These are phyloP conservation scores for Microchrysa polita DNA, from an alignment of 2,888 invertebrate species.

Conservation along the genomic window DNA sequence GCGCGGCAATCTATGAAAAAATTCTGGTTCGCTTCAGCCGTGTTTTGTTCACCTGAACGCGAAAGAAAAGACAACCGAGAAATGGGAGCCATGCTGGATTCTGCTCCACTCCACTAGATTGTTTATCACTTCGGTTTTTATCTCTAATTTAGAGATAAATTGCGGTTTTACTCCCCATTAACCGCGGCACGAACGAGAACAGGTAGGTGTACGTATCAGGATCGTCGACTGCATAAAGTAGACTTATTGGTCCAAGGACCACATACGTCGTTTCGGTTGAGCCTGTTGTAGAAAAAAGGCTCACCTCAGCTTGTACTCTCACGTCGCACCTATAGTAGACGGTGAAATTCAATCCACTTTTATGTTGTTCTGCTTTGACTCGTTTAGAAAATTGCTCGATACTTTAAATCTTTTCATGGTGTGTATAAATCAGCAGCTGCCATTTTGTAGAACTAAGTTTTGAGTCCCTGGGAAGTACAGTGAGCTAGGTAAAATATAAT, in stretches of 20 bases:
- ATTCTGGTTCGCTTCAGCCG: slow-evolving; percentile 15
- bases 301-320: neutral
- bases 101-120: neutral
- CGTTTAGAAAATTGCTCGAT: neutral
- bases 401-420: no score
- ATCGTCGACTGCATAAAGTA: slow-evolving; percentile 33
- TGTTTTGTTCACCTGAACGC: slow-evolving; percentile 20
- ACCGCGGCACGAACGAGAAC: slow-evolving; percentile 21
- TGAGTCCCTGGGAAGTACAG: neutral
- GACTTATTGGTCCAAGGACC: slow-evolving; percentile 36
- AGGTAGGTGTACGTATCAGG: neutral
- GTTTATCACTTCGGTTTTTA: slow-evolving; percentile 35
- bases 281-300: slow-evolving; percentile 2
- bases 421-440: no score
- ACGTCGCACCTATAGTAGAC: neutral
- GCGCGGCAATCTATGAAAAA: slow-evolving; percentile 17
- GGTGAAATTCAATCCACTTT: neutral
- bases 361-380: neutral
- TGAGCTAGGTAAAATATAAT: no score
- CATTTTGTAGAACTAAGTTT: no score
- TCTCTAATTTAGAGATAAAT: slow-evolving; percentile 42
- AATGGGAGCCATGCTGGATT: neutral
- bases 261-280: slow-evolving; percentile 34
- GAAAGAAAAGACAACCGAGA: neutral
- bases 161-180: slow-evolving; percentile 43